These are phyloP conservation scores for Andinoacara biseriatus DNA, from an alignment of 2,113 vertebrate genomes.

Conservation along the genomic window DNA sequence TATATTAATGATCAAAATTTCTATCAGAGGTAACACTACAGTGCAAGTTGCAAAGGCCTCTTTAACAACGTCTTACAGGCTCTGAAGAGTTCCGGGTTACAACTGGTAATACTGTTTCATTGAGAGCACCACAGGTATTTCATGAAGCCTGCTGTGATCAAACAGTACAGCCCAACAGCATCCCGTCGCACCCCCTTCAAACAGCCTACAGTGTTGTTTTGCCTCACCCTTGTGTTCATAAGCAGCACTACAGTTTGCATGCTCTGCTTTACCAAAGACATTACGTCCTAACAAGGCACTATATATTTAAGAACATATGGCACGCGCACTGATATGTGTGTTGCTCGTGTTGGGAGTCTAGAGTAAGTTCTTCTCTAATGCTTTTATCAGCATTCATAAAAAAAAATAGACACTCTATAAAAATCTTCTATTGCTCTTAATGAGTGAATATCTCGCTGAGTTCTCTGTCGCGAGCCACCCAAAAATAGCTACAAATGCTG, in stretches of 20 bases:
- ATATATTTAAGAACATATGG: not conserved
- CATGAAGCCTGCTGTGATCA: not conserved
- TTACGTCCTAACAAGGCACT: not conserved
- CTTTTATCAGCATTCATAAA: not conserved
- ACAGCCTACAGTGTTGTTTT: not conserved
- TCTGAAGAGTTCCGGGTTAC: not conserved
- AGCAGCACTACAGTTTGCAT: not conserved
- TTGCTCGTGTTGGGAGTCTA: not conserved
- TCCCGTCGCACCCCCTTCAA: not conserved
- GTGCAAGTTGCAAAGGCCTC: not conserved
- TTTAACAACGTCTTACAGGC: not conserved
- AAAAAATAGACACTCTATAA: too few species aligned
- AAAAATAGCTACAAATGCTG: too few species aligned
- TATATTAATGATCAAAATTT: not conserved
- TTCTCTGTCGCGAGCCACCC: too few species aligned
- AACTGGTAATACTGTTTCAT: not conserved
- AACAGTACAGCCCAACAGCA: too few species aligned
- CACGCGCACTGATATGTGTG: not conserved
- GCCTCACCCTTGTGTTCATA: constrained; percentile 24
- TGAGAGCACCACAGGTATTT: not conserved
- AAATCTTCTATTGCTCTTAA: too few species aligned
- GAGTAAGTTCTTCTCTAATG: not conserved
- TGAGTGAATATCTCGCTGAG: too few species aligned
- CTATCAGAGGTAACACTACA: not conserved
- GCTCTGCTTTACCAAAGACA: not conserved